A percentile compares a stretch with the other conserved stretches of the same genome.
Conservation (phyloP, 2,797 vertebrate genomes). For the Pangasius macronema region DNA sequence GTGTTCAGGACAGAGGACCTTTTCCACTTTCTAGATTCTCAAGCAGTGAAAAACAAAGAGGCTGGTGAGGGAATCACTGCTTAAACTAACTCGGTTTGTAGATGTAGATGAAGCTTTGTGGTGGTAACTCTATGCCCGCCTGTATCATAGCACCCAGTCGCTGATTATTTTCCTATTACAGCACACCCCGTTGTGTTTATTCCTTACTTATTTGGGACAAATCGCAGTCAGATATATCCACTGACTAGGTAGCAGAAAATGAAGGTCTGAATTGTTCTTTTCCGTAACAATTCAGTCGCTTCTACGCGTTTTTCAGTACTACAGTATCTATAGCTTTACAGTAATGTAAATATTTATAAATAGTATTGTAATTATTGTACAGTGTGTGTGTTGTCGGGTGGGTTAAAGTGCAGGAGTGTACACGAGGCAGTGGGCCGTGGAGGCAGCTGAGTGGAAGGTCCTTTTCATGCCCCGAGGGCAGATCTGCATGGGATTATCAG, state of each 20-base stretch:
- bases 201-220: not conserved
- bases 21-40: no score
- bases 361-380: not conserved
- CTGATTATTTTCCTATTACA: not conserved
- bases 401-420: slow-evolving; percentile 71
- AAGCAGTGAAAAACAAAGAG: no score
- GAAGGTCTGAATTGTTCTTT: not conserved
- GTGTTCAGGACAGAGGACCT: no score
- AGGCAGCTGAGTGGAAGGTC: not conserved
- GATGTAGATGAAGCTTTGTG: no score
- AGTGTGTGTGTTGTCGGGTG: slow-evolving; percentile 49
- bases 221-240: not conserved
- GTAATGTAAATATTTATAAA: not conserved
- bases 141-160: not conserved
- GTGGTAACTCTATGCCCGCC: not conserved
- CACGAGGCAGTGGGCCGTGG: slow-evolving; percentile 65
- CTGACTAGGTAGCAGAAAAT: not conserved
- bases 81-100: no score
- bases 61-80: no score
- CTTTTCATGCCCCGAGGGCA: not conserved
- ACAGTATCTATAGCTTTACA: not conserved
- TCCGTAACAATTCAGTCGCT: not conserved
- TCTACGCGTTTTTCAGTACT: not conserved
- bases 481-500: slow-evolving; percentile 63
- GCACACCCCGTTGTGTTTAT: not conserved